These are phyloP conservation scores for Agrilus planipennis DNA, from an alignment of 1,140 invertebrate genomes.

Conservation along the genomic window DNA sequence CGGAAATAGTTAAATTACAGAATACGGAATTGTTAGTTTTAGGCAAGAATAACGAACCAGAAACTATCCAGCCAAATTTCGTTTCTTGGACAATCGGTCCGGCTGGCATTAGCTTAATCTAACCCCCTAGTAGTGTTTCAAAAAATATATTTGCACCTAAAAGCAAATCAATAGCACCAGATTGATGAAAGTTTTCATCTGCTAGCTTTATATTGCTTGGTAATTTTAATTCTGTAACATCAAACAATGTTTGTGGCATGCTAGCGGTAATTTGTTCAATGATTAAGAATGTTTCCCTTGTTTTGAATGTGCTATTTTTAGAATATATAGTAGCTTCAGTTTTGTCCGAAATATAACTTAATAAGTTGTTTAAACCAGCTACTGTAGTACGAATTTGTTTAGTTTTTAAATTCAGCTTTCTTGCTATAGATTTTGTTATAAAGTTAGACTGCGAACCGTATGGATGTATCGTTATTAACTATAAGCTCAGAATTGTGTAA, in stretches of 20 bases:
- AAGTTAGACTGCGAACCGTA: constrained; percentile 1
- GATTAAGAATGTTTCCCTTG: constrained; percentile 7
- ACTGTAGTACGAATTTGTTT: constrained; percentile 4
- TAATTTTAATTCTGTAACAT: constrained; percentile 12
- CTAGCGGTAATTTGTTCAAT: constrained; percentile 4
- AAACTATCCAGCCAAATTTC: background rate
- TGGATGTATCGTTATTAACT: background rate
- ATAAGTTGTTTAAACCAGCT: constrained; percentile 7
- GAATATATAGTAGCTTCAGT: background rate
- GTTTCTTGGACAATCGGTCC: background rate
- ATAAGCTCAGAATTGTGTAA: background rate
- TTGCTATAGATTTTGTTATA: constrained; percentile 7
- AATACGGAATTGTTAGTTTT: background rate
- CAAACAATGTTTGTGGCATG: constrained; percentile 4
- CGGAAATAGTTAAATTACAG: background rate
- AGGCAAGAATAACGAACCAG: background rate
- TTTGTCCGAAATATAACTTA: background rate
- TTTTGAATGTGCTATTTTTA: constrained; percentile 1
- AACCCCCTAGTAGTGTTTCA: background rate
- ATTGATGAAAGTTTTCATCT: constrained; percentile 20
- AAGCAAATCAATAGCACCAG: constrained; percentile 19
- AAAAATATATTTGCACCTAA: constrained; percentile 9
- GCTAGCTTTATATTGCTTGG: constrained; percentile 19
- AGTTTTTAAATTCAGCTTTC: constrained; percentile 5
- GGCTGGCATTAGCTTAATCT: background rate